These are phyloP conservation scores for Micoletzkya japonica DNA, from an alignment of 2,888 invertebrate genomes.

Conservation along the genomic window DNA sequence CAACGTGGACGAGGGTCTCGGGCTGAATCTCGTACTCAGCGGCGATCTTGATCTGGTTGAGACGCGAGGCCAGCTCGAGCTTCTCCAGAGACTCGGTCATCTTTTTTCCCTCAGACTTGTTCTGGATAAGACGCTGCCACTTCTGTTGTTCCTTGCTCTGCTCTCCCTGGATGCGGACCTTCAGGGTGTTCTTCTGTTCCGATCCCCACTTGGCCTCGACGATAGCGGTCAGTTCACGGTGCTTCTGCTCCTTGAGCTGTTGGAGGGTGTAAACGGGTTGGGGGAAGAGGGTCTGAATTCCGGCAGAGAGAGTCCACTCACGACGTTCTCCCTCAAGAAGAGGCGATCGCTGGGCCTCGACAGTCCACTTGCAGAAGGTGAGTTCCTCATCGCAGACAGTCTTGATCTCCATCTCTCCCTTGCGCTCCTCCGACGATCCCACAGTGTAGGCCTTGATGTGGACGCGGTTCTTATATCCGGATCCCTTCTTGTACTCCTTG, in stretches of 20 bases:
- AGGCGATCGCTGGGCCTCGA: slow-evolving; percentile 2
- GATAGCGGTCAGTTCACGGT: slow-evolving; percentile 40
- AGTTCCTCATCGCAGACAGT: slow-evolving; percentile 37
- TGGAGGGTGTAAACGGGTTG: slow-evolving; percentile 30
- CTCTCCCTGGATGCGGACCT: slow-evolving; percentile 32
- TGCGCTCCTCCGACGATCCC: slow-evolving; percentile 30
- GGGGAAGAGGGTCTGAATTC: slow-evolving; percentile 19
- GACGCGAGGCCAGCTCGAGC: slow-evolving; percentile 23
- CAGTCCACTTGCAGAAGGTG: slow-evolving; percentile 34
- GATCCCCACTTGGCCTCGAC: slow-evolving; percentile 37
- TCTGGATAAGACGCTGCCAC: neutral
- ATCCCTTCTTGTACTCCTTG: slow-evolving; percentile 17
- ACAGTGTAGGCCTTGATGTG: slow-evolving; percentile 20
- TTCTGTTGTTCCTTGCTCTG: slow-evolving; percentile 32
- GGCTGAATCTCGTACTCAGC: slow-evolving; percentile 45
- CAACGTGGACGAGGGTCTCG: slow-evolving; percentile 35
- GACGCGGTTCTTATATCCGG: slow-evolving; percentile 29
- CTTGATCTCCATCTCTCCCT: slow-evolving; percentile 30
- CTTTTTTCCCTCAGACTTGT: slow-evolving; percentile 14
- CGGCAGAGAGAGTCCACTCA: slow-evolving; percentile 27
- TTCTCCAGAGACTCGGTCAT: slow-evolving; percentile 45
- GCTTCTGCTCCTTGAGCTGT: slow-evolving; percentile 41
- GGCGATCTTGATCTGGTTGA: slow-evolving; percentile 40
- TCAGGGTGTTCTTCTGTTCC: slow-evolving; percentile 37
- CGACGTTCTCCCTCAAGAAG: slow-evolving; percentile 29